Base-by-base conservation (phyloP, 2,888 invertebrate species). In the Phalera bucephala region DNA sequence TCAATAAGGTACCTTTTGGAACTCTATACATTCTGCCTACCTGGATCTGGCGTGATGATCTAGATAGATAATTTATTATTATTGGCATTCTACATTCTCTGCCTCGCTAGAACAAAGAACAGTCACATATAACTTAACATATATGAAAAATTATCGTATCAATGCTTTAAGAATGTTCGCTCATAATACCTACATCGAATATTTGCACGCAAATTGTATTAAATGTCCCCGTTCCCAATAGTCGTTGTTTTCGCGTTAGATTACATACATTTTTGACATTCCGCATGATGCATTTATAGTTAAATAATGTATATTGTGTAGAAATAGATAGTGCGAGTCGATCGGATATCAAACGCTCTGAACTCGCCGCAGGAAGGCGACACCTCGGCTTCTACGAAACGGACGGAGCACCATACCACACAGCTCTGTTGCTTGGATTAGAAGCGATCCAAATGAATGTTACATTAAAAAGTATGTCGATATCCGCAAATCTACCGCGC, bases 321-420 rank as follows among this genome's bases (percentile, higher is more conserved):
- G 29, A 19, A 29, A 29, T 19, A 29, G 29, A 29, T 19, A 29
- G 29, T 29, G 29, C 17, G 29, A 29, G 11, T 29, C 17, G 19
- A 19, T 19, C 15, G 12, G 36, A 36, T 35, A 36, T 44, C 42
- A 31, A 44, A 43, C 46, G 45, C 40, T 36, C 44, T 20, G 40
- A 29, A 31, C 50, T 40, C 31, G 15, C 19, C 43, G 43, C 36
- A 43, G 63, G 55, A 71, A 77, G 68, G 51, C 62, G 75, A 80
- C 67, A 75, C 74, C 65, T 47, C 37, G 43, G 41, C 42, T 80
- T 80, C 76, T 55, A 42, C 56, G 79, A 80, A 80, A 51, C 59
- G 56, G 45, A 61, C 48, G 61, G 51, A 64, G 57, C 63, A 62
- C 48, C 52, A 70, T 45, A 40, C 46, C 64, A 67, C 51, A 58